Evolutionary conservation across 2,797 vertebrate species (phyloP).

Genomic region (Scarus forsteni): DNA sequence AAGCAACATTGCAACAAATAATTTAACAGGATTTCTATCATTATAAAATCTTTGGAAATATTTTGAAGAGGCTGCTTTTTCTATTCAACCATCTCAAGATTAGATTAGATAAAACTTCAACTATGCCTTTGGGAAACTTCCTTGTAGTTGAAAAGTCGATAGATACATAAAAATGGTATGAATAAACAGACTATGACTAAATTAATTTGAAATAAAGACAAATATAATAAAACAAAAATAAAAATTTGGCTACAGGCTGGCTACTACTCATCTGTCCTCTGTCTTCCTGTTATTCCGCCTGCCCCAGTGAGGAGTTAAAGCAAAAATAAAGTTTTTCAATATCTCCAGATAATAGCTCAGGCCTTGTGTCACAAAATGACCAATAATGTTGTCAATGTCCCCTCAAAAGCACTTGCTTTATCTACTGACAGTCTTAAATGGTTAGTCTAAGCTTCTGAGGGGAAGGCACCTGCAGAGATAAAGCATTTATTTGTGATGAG

Average conservation of each 20-base stretch:
- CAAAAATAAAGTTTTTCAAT: not conserved
- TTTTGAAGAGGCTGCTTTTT: not conserved
- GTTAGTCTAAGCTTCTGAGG: not conserved
- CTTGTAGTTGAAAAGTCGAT: too few species aligned
- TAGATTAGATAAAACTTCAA: not conserved
- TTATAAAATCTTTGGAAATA: not conserved
- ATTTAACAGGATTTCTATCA: constrained; percentile 6
- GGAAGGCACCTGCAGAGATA: not conserved
- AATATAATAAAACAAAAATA: too few species aligned
- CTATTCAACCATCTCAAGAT: not conserved
- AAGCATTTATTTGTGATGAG: not conserved
- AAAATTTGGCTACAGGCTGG: too few species aligned
- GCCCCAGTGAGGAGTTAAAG: too few species aligned
- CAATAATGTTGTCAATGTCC: not conserved
- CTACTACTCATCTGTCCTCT: too few species aligned
- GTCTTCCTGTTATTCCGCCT: too few species aligned
- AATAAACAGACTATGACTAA: not conserved
- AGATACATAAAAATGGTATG: too few species aligned
- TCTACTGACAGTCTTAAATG: not conserved
- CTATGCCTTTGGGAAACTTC: too few species aligned
- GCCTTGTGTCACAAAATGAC: not conserved
- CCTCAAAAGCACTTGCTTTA: not conserved
- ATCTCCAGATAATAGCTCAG: not conserved
- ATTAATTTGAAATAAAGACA: too few species aligned
- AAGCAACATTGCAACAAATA: not conserved